Evolutionary conservation across 2,888 invertebrate genomes (phyloP), one percentile per base, ranked within the genome.

Genomic region (Thumatha senex): DNA sequence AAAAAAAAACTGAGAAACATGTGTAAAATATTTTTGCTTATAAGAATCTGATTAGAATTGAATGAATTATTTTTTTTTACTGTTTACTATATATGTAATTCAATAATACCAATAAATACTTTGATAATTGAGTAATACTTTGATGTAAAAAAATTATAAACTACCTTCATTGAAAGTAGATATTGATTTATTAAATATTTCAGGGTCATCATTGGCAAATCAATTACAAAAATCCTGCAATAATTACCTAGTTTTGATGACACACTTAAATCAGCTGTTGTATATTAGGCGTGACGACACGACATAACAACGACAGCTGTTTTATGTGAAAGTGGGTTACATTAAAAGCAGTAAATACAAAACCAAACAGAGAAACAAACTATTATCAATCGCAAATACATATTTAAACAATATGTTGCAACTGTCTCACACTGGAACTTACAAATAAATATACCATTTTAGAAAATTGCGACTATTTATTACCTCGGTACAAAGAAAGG

Each of bases 401-500:
- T 48, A 36, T 13, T 14, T 38, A 12, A 46, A 12, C 24, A 46
- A 24, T 9, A 40, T 36, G 40, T 44, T 46, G 43, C 13, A 51
- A 53, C 39, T 53, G 13, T 53, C 40, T 48, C 29, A 49, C 34
- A 51, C 18, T 31, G 49, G 29, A 56, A 48, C 62, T 51, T 49
- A 56, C 15, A 46, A 44, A 45, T 43, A 49, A 59, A 67, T 72
- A 67, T 51, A 48, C 51, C 62, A 58, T 56, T 67, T 58, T 60
- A 51, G 54, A 51, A 56, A 72, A 76, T 71, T 74, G 73, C 79
- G 80, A 79, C 76, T 72, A 74, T 70, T 72, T n/a, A n/a, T n/a
- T n/a, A n/a, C 70, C 67, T 65, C 56, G 63, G 80, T 82, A 82
- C 80, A 80, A 80, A 80, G 78, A 82, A 86, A 84, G 84, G 84